Evolutionary conservation across 2,888 invertebrate species (phyloP).

Genomic region (Lasioglossum vierecki): DNA sequence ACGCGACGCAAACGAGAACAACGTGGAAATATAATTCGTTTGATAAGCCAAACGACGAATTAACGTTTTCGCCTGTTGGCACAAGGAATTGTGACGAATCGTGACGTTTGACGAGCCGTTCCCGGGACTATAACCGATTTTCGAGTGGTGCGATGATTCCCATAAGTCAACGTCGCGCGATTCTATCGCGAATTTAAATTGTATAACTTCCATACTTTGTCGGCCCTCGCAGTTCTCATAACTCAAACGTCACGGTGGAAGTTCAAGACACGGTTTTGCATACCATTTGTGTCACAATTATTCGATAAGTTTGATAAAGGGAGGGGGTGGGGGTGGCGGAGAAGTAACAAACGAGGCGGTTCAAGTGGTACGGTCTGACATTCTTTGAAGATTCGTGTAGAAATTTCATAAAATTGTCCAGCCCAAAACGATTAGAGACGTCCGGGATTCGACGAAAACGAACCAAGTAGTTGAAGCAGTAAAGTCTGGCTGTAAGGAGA

Average conservation of each 20-base stretch:
- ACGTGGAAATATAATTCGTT: neutral
- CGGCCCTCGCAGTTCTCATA: neutral
- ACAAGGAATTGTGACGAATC: neutral
- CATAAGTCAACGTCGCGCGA: constrained; percentile 36
- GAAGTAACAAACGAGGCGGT: neutral
- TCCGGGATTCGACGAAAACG: neutral
- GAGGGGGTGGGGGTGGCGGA: neutral
- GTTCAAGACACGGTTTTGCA: constrained; percentile 9
- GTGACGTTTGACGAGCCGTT: neutral
- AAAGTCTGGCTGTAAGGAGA: neutral
- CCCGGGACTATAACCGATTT: constrained; percentile 9
- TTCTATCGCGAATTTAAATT: constrained; percentile 31
- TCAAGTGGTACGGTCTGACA: neutral
- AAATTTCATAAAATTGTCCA: neutral
- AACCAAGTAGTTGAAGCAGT: neutral
- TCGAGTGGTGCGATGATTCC: neutral
- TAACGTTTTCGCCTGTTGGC: neutral
- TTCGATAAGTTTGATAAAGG: constrained; percentile 12
- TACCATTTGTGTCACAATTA: constrained; percentile 7
- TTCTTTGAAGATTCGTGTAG: neutral
- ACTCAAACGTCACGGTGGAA: constrained; percentile 16
- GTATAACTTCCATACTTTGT: constrained; percentile 6
- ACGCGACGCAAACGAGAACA: neutral
- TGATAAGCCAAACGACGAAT: neutral
- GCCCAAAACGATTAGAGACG: too few species aligned